Evolutionary conservation across 2,888 invertebrate species (phyloP).

Genomic region (Troides aeacus): DNA sequence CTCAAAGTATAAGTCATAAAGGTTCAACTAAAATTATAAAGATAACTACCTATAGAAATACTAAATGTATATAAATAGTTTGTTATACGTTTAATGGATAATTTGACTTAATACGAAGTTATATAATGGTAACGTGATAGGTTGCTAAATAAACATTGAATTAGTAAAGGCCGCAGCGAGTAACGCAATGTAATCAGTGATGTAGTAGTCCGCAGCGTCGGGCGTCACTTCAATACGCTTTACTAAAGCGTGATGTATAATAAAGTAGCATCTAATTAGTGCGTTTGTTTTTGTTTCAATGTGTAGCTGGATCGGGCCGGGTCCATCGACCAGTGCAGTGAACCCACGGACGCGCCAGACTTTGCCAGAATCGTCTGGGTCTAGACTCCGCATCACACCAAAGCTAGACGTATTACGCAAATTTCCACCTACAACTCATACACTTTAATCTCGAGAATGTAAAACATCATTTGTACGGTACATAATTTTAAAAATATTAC

Average conservation of each 20-base stretch:
- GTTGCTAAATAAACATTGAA: slow-evolving; percentile 5
- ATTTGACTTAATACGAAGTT: neutral
- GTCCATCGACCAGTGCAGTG: slow-evolving; percentile 35
- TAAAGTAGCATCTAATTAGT: slow-evolving; percentile 24
- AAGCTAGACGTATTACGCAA: slow-evolving; percentile 32
- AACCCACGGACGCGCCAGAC: slow-evolving; percentile 34
- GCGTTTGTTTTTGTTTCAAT: slow-evolving; percentile 20
- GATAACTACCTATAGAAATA: too few relatives aligned
- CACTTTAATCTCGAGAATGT: slow-evolving; percentile 9
- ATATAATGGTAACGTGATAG: neutral
- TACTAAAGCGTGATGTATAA: slow-evolving; percentile 22
- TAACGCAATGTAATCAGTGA: slow-evolving; percentile 5
- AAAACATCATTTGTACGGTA: neutral
- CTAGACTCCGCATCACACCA: slow-evolving; percentile 33
- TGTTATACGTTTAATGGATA: too few relatives aligned
- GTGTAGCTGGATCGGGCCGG: slow-evolving; percentile 22
- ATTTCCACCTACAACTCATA: slow-evolving; percentile 19
- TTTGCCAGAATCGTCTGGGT: slow-evolving; percentile 34
- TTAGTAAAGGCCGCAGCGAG: neutral
- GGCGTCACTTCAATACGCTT: slow-evolving; percentile 7
- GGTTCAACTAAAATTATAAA: too few relatives aligned
- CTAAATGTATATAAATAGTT: too few relatives aligned
- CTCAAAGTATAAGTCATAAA: too few relatives aligned
- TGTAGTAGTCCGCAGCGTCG: neutral
- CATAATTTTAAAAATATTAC: neutral